phyloP scores from a whole-genome alignment of 2,113 vertebrate species.

The Mus pahari region DNA sequence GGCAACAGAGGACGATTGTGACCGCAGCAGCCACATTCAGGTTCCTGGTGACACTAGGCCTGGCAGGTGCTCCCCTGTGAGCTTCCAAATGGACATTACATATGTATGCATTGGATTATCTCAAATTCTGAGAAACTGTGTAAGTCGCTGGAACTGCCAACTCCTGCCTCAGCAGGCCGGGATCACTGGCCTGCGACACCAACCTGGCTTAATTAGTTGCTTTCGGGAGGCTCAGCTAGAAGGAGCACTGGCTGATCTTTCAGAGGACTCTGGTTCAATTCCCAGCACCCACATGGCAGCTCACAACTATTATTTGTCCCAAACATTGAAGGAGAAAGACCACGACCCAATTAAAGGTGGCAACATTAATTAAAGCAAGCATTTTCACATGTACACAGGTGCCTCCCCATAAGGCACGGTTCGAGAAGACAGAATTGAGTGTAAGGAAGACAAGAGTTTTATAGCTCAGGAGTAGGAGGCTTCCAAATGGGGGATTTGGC shows the following conservation, averaged over 20 bases:
- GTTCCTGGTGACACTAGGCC: not conserved
- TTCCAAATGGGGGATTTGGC: not conserved
- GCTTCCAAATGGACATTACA: not conserved
- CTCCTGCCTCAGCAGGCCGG: not conserved
- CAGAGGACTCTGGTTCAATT: not conserved
- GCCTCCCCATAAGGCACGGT: not conserved
- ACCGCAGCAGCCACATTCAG: not conserved
- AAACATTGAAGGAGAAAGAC: not conserved
- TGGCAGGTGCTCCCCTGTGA: not conserved
- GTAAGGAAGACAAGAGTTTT: not conserved
- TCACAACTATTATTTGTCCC: not conserved
- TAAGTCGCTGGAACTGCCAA: not conserved
- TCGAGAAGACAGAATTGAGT: not conserved
- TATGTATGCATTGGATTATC: not conserved
- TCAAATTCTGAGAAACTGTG: not conserved
- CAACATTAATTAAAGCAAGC: not conserved
- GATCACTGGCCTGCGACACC: not conserved
- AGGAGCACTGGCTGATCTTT: not conserved
- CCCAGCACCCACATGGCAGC: not conserved
- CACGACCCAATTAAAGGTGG: no score
- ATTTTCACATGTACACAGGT: not conserved
- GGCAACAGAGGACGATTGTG: slow-evolving; percentile 30
- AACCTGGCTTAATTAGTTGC: not conserved
- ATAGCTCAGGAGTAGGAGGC: not conserved
- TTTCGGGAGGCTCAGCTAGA: accelerated